Conservation (phyloP, 2,888 invertebrate species). For the Drosophila mimetica region DNA sequence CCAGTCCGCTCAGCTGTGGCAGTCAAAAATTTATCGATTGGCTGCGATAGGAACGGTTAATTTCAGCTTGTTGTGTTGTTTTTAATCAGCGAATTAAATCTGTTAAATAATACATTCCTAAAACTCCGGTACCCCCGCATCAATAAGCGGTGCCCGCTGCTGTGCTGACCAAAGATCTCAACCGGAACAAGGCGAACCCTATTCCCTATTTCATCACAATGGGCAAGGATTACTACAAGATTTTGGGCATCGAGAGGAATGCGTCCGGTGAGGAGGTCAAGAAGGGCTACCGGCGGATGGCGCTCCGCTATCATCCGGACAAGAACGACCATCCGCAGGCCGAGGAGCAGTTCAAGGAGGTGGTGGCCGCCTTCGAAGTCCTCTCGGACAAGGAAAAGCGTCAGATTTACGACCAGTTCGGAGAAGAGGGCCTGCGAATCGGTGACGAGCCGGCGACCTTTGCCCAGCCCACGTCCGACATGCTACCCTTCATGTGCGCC, state of each 20-base stretch:
- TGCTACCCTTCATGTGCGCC: constrained; percentile 64
- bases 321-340: constrained; percentile 67
- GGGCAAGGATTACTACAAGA: constrained; percentile 40
- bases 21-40: background rate
- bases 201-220: constrained; percentile 17
- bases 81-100: background rate
- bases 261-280: constrained; percentile 26
- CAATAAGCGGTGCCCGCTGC: background rate
- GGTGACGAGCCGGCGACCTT: constrained; percentile 12
- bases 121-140: background rate
- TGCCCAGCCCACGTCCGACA: constrained; percentile 53
- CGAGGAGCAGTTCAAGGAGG: constrained; percentile 50
- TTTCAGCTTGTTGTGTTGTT: background rate
- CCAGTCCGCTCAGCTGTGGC: background rate
- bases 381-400: constrained; percentile 63
- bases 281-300: constrained; percentile 35
- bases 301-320: constrained; percentile 41
- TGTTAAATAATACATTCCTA: background rate
- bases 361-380: constrained; percentile 62
- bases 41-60: background rate
- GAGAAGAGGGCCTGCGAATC: constrained; percentile 57
- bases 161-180: background rate
- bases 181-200: background rate
- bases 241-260: constrained; percentile 34
- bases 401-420: constrained; percentile 51